These are phyloP conservation scores for Macrosteles quadrilineatus DNA, from an alignment of 1,140 invertebrate species.

Conservation along the genomic window DNA sequence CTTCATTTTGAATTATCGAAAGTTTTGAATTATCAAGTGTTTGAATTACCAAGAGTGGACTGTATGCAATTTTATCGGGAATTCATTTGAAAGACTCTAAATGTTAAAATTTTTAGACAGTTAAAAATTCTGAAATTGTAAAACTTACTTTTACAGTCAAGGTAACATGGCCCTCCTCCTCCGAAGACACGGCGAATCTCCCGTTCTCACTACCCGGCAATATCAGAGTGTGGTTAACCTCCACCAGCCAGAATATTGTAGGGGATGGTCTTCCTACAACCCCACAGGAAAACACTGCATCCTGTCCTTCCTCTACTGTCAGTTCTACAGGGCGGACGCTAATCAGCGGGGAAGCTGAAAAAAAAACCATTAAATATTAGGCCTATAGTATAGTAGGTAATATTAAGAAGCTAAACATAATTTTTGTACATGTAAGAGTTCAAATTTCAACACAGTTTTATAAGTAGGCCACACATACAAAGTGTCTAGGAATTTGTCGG, in stretches of 20 bases:
- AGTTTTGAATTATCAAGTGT: too few relatives aligned
- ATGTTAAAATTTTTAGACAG: too few relatives aligned
- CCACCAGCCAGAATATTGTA: constrained; percentile 75
- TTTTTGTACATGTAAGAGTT: too few relatives aligned
- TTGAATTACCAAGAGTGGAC: too few relatives aligned
- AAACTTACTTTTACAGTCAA: constrained; percentile 56
- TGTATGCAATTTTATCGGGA: too few relatives aligned
- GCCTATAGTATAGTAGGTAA: not conserved
- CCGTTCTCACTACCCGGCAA: constrained; percentile 64
- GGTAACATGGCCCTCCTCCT: constrained; percentile 61
- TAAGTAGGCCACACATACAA: too few relatives aligned
- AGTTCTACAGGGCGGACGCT: constrained; percentile 63
- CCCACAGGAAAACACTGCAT: constrained; percentile 67
- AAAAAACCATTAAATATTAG: constrained; percentile 14
- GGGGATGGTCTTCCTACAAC: constrained; percentile 68
- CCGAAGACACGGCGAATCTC: constrained; percentile 61
- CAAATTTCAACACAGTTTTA: too few relatives aligned
- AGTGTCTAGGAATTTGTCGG: too few relatives aligned
- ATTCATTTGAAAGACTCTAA: too few relatives aligned
- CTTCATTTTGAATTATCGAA: too few relatives aligned
- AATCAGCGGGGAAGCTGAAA: constrained; percentile 66
- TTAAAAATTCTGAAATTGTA: too few relatives aligned
- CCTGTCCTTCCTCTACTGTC: constrained; percentile 63
- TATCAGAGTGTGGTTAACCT: constrained; percentile 69
- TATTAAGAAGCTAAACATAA: too few relatives aligned